Evolutionary conservation across 1,140 invertebrate species (phyloP), one percentile per base, ranked within the genome.

Genomic region (Cryptotermes secundus): DNA sequence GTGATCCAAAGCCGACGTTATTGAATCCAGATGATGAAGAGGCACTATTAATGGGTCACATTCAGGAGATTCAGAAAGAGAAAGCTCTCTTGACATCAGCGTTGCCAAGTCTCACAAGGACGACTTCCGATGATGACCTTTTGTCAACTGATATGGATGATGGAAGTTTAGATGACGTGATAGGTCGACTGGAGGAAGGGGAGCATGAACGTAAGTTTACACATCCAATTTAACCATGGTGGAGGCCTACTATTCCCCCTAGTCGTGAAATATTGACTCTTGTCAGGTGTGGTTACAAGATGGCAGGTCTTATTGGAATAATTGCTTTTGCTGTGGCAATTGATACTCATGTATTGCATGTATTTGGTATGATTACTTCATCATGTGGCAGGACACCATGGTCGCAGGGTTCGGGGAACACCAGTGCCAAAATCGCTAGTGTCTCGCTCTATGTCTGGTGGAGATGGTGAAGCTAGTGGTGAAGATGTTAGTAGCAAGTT

Each of bases 111-210:
- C 90, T 97, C 81, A 93, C 93, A 10, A 91, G 96, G 85, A 93
- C 95, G 31, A 95, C 95, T 82, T 96, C 96, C 9, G 96, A 97
- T 90, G 96, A 97, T 88, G 96, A 97, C 88, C 89, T 94, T 86
- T 91, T 96, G 85, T 92, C 95, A 83, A 94, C 93, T 2, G 92
- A 92, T 42, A 92, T 93, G 9, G 94, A 95, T 89, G 89, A 90
- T 86, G 90, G 89, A 10, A 90, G 88, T 86, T 90, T 94, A 83
- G 95, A 96, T 86, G 90, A 91, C 84, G 88, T 88, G 87, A 82
- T 84, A 42, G 83, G 85, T 26, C 79, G 35, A 34, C 59, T 79
- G n/a, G 82, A 83, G 22, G 82, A 83, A 24, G 85, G 36, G 35
- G 80, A 85, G n/a, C 45, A 84, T 4, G 84, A 83, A 34, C 81